Conservation (phyloP, 2,888 invertebrate species). For the Linnaemya vulpina region DNA sequence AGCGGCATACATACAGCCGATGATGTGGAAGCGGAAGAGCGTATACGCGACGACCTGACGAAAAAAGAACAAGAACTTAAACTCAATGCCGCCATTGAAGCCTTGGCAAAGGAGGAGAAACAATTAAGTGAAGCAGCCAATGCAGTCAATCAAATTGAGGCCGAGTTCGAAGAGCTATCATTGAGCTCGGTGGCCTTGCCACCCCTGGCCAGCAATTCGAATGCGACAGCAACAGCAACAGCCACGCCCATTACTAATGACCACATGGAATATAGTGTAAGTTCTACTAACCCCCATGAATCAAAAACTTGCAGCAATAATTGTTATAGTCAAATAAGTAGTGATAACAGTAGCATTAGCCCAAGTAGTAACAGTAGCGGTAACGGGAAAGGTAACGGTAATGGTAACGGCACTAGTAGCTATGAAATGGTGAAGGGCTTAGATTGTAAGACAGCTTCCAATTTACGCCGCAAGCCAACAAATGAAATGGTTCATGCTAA, state of each 20-base stretch:
- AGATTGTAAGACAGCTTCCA: slow-evolving; percentile 70
- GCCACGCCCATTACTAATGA: slow-evolving; percentile 71
- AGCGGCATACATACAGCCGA: slow-evolving; percentile 88
- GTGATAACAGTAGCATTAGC: slow-evolving; percentile 11
- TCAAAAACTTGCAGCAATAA: slow-evolving; percentile 56
- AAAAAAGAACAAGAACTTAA: slow-evolving; percentile 77
- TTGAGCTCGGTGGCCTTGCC: slow-evolving; percentile 73
- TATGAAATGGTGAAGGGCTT: slow-evolving; percentile 58
- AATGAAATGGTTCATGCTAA: slow-evolving; percentile 81
- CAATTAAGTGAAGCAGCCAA: slow-evolving; percentile 79
- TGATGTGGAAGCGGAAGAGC: slow-evolving; percentile 80
- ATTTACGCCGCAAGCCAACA: slow-evolving; percentile 79
- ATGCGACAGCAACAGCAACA: neutral
- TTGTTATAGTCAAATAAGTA: slow-evolving; percentile 67
- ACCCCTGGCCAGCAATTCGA: slow-evolving; percentile 71
- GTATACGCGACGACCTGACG: slow-evolving; percentile 55
- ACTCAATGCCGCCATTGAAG: slow-evolving; percentile 79
- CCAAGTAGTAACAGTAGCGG: slow-evolving; percentile 52
- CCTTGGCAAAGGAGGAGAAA: slow-evolving; percentile 78
- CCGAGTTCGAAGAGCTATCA: slow-evolving; percentile 78
- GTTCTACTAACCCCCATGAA: slow-evolving; percentile 78
- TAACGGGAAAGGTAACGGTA: slow-evolving; percentile 47
- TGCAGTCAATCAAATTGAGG: slow-evolving; percentile 80
- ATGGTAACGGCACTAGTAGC: slow-evolving; percentile 72
- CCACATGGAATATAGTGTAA: slow-evolving; percentile 82